Evolutionary conservation across 2,888 invertebrate genomes (phyloP), one percentile per base, ranked within the genome.

Genomic region (Schizotus pectinicornis): DNA sequence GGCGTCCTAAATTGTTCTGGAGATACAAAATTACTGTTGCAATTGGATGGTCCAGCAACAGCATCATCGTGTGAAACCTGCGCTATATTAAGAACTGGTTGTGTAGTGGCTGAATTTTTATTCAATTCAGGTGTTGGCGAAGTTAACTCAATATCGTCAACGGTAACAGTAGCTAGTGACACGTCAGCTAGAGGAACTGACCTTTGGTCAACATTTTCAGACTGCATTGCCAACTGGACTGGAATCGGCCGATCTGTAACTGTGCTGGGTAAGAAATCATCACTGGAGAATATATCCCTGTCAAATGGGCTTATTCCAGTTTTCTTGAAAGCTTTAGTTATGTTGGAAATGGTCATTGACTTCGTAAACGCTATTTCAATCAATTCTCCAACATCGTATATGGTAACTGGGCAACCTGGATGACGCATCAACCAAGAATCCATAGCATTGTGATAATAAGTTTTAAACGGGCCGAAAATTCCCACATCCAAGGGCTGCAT

Each of bases 401-500:
- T 79, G 2, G 75, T 73, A 6, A 78, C 65, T 8, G 74, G 67
- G 62, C 71, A 73, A 1, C 78, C 78, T 7, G 77, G 78, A 67
- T 80, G 67, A 56, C 65, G 58, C 61, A 77, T 59, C 64, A 77
- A 55, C 74, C 74, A 77, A 12, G 67, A 67, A 61, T 77, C 73
- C 31, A 72, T 64, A 11, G 73, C 72, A 14, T 65, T 62, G 52
- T 68, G 65, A 54, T 70, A 72, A 58, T 55, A 64, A 30, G 61
- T 65, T 42, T 80, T 79, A 39, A 80, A 74, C 8, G 77, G 78
- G 6, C 74, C 75, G 63, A 70, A 75, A 2, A 79, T 67, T n/a
- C 74, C 70, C 7, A 77, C 70, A 62, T 80, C 77, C 9, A 79
- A 63, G 8, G 78, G 79, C 67, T 80, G 80, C 46, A 80, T 41